Evolutionary conservation across 1,140 invertebrate genomes (phyloP), one percentile per base, ranked within the genome.

Genomic region (Caerostris darwini): DNA sequence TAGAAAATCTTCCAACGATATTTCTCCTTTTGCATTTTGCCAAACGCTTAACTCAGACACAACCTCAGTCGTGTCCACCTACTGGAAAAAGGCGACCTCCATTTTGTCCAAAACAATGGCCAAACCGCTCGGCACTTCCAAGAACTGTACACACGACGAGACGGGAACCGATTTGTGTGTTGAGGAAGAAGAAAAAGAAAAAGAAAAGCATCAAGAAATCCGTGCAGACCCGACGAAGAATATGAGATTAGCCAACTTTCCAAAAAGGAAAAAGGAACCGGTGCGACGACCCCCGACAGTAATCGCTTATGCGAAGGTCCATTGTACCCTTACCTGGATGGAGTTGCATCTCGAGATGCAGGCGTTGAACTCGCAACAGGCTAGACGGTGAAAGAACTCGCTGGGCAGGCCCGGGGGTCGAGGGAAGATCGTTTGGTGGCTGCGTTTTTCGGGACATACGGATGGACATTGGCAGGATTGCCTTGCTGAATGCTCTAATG

Each of bases 321-420:
- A 89, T 69, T 89, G 64, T 91, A 82, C 71, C 56, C 56, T 56
- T 19, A 57, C 64, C 54, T 77, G 59, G 34, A 88, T 50, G 64
- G 14, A 53, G 71, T 34, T 58, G 81, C 82, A 81, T 69, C 81
- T 64, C 67, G 10, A 5, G 81, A 12, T 81, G 81, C 77, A 85
- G 90, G 71, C 90, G 90, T 92, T 92, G 90, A 92, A 69, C 90
- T 59, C 90, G 53, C 7, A 6, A 17, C 8, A 61, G 90, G 54
- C 90, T 19, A 92, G 90, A 92, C 90, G 90, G 90, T 92, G 90
- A 92, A 92, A 81, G 82, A 85, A 92, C 90, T 85, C 56, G 61
- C 56, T 57, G 61, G 82, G 54, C n/a, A 58, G 50, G 67, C 88
- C 88, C 83, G 83, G 83, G 82, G 83, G 56, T 59, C 56, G 83